Percentiles rank a stretch among this genome's conserved stretches.
These are phyloP conservation scores for Lathronympha strigana DNA, from an alignment of 2,888 invertebrate species.

Conservation along the genomic window DNA sequence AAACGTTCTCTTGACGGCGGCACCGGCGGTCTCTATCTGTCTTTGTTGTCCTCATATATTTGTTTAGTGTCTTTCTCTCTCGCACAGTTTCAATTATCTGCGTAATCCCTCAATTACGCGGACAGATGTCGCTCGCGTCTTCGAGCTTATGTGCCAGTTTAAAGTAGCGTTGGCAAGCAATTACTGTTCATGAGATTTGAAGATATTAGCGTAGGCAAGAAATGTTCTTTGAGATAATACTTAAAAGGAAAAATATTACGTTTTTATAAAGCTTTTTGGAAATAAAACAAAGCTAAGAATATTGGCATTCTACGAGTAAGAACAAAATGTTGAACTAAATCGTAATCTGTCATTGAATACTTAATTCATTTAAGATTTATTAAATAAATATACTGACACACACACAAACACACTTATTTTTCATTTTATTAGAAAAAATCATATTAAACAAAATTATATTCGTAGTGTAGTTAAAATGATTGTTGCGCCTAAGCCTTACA, in stretches of 20 bases:
- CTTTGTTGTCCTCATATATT: conserved; percentile 60
- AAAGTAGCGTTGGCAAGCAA: conserved; percentile 80
- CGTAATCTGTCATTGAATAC: too few relatives aligned
- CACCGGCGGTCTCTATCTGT: conserved; percentile 61
- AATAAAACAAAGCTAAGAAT: too few relatives aligned
- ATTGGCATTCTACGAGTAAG: too few relatives aligned
- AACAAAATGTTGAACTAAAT: too few relatives aligned
- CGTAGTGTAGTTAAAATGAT: neutral
- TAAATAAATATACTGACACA: too few relatives aligned
- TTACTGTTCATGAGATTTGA: conserved; percentile 71
- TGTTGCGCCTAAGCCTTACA: conserved; percentile 17
- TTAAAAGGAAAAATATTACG: too few relatives aligned
- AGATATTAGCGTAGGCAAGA: conserved; percentile 14
- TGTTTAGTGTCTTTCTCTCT: conserved; percentile 59
- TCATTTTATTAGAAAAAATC: too few relatives aligned
- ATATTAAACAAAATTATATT: too few relatives aligned
- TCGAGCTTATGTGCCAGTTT: conserved; percentile 82
- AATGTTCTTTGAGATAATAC: neutral
- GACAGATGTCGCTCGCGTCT: conserved; percentile 85
- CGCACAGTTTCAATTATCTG: conserved; percentile 86
- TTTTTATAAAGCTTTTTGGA: too few relatives aligned
- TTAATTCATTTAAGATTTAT: too few relatives aligned
- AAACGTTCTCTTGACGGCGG: conserved; percentile 81
- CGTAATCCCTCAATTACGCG: conserved; percentile 87
- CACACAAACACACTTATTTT: too few relatives aligned